phyloP scores from a whole-genome alignment of 1,140 invertebrate genomes.

The Psilanteris sp. region DNA sequence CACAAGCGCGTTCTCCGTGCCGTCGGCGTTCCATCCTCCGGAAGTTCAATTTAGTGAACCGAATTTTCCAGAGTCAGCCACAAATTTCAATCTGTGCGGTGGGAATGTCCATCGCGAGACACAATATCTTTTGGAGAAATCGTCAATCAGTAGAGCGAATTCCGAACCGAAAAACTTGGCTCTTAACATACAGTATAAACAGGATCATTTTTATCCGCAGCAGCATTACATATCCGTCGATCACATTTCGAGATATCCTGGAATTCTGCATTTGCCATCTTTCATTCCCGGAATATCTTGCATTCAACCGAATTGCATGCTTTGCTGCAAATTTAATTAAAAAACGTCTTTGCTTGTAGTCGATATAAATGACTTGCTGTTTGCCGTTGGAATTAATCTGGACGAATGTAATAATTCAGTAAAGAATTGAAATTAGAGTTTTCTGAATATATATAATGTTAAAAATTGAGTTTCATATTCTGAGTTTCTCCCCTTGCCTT shows the following conservation, averaged over 20 bases:
- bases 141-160: slow-evolving; percentile 57
- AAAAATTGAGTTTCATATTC: too few relatives aligned
- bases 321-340: slow-evolving; percentile 72
- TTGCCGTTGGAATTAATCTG: too few relatives aligned
- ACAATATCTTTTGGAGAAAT: slow-evolving; percentile 67
- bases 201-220: slow-evolving; percentile 25
- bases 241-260: slow-evolving; percentile 62
- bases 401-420: too few relatives aligned
- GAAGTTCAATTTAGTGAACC: slow-evolving; percentile 21
- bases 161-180: slow-evolving; percentile 62
- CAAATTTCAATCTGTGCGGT: slow-evolving; percentile 45
- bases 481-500: too few relatives aligned
- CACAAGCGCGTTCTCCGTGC: slow-evolving; percentile 1
- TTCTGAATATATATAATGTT: too few relatives aligned
- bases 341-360: too few relatives aligned
- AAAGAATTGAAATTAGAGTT: too few relatives aligned
- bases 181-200: slow-evolving; percentile 68
- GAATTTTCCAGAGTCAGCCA: slow-evolving; percentile 35
- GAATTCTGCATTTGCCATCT: slow-evolving; percentile 72
- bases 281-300: slow-evolving; percentile 73
- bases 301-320: slow-evolving; percentile 74
- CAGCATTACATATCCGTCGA: slow-evolving; percentile 39
- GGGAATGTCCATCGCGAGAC: slow-evolving; percentile 69
- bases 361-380: too few relatives aligned
- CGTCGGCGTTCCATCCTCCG: slow-evolving; percentile 69